Evolutionary conservation across 2,888 invertebrate genomes (phyloP).

Genomic region (Amphipoea lucens): DNA sequence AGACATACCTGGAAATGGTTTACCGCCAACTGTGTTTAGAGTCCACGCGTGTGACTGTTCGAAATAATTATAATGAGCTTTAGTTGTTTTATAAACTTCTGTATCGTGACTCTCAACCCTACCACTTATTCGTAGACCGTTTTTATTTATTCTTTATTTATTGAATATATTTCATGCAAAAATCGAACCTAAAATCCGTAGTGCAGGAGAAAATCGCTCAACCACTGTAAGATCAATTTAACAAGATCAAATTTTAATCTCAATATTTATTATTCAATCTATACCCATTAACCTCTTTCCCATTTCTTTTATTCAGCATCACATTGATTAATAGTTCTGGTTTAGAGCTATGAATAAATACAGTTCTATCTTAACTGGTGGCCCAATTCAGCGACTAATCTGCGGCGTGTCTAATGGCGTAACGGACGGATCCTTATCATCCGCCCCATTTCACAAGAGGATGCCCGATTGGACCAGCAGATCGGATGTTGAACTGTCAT

Average conservation of each 20-base stretch:
- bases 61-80: not conserved
- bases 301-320: not conserved
- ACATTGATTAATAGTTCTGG: conserved; percentile 16
- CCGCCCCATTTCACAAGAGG: conserved; percentile 33
- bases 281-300: not conserved
- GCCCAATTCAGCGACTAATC: conserved; percentile 38
- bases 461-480: conserved; percentile 9
- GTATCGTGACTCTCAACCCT: not conserved
- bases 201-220: not conserved
- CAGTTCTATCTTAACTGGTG: conserved; percentile 5
- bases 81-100: not conserved
- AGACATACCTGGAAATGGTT: not conserved
- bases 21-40: not conserved
- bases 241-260: not conserved
- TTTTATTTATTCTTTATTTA: not conserved
- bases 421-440: conserved; percentile 47
- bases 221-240: not conserved
- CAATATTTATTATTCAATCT: not conserved
- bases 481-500: conserved; percentile 27
- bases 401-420: conserved; percentile 25
- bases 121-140: not conserved
- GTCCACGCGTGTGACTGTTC: not conserved
- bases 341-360: conserved; percentile 33
- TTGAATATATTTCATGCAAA: not conserved
- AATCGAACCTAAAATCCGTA: not conserved